These are phyloP conservation scores for Rhabdomys pumilio DNA, from an alignment of 2,797 vertebrate genomes.

Conservation along the genomic window DNA sequence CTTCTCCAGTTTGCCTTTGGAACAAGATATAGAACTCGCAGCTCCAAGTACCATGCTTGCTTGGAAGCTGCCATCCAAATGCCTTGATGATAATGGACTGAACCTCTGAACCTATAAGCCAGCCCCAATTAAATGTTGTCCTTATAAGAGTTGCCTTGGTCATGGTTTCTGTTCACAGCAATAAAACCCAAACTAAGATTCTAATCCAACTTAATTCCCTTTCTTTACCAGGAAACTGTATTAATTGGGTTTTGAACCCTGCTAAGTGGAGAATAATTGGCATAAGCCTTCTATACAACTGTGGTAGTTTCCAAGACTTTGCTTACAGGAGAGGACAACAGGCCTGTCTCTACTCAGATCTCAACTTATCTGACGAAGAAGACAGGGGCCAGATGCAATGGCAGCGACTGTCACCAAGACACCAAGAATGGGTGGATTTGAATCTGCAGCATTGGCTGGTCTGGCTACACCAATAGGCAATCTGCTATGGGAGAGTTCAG, in stretches of 20 bases:
- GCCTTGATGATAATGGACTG: neutral
- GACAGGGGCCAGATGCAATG: neutral
- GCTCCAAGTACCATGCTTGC: neutral
- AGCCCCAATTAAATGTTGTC: neutral
- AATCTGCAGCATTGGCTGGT: neutral
- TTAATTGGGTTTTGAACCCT: constrained; percentile 70
- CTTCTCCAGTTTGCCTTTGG: neutral
- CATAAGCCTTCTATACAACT: constrained; percentile 38
- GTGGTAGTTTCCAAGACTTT: neutral
- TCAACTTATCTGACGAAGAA: neutral
- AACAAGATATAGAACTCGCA: neutral
- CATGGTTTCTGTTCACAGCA: neutral
- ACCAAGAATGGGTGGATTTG: neutral
- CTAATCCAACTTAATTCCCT: constrained; percentile 70
- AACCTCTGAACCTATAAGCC: neutral
- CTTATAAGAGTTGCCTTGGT: neutral
- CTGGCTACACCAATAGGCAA: neutral
- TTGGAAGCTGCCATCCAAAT: neutral
- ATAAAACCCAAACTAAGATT: neutral
- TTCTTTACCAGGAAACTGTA: constrained; percentile 67
- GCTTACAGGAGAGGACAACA: neutral
- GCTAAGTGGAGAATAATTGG: constrained; percentile 65
- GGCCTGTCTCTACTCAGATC: neutral
- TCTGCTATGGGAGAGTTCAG: neutral
- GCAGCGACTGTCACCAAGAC: neutral